phyloP scores from a whole-genome alignment of 2,888 invertebrate species.

The Neoaliturus tenellus region DNA sequence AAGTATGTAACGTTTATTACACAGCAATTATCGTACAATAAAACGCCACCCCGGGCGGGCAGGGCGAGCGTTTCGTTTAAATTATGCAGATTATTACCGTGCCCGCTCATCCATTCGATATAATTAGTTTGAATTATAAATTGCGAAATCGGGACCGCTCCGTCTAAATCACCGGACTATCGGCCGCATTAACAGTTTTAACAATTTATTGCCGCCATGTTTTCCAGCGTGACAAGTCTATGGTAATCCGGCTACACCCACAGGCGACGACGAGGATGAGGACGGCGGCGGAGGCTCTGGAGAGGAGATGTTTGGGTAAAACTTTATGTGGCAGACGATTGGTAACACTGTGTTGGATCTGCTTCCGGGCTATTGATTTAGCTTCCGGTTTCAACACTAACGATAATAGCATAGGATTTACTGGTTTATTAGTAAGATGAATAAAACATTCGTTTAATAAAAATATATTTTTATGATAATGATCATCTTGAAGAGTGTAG shows the following conservation, averaged over 20 bases:
- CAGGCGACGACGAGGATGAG: background rate
- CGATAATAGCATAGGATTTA: no score
- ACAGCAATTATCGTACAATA: background rate
- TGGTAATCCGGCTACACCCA: conserved; percentile 12
- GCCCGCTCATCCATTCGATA: conserved; percentile 23
- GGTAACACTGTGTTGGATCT: no score
- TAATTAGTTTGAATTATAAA: conserved; percentile 35
- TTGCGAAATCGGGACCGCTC: conserved; percentile 19
- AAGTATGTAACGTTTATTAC: background rate
- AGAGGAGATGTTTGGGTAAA: no score
- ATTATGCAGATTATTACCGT: conserved; percentile 32
- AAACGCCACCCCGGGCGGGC: background rate
- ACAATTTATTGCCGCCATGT: conserved; percentile 28
- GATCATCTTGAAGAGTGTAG: no score
- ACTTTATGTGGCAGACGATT: no score
- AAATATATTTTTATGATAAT: no score
- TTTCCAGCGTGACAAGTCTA: conserved; percentile 12
- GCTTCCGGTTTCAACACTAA: no score
- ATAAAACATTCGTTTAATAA: no score
- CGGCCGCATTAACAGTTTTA: conserved; percentile 27
- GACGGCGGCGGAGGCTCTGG: no score
- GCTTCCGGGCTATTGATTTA: no score
- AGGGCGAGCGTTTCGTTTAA: background rate
- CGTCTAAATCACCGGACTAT: conserved; percentile 1
- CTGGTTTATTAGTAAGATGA: no score